Base-by-base conservation (phyloP, 2,113 vertebrate genomes). In the Ivindomyrus marchei region DNA sequence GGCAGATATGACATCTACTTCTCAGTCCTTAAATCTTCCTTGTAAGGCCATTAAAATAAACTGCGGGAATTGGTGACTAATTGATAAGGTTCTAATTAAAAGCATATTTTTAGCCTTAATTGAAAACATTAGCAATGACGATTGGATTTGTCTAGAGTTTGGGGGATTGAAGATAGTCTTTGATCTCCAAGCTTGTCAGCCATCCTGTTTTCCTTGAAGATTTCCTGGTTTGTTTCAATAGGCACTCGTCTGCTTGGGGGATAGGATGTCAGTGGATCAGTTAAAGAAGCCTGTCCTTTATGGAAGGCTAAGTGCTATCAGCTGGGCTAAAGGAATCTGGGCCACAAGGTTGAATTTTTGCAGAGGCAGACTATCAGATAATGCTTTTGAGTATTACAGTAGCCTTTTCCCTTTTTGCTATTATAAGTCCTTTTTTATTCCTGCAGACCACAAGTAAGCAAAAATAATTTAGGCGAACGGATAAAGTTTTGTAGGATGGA, bases 191-290 rank as follows among this genome's bases (percentile, higher is more conserved):
- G 91, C 94, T 95, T 95, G 95, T 96, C 95, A 95, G 92, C 95
- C 92, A 93, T 94, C 95, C 95, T 96, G 95, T 95, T 96, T 96
- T 95, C 93, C 95, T 96, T 96, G 94, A 95, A 95, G 95, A 93
- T 94, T 96, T 95, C 94, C 96, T 96, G 95, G 95, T 94, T 95
- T 95, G 96, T 94, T 96, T 96, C 95, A 96, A 94, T 92, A 95
- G 94, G 95, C 94, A 93, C 94, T 92, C 93, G 93, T 93, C 93
- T 93, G 92, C 95, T 95, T 94, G 91, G 90, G 94, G 94, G 92
- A 95, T 94, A 70, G 93, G 93, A 94, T 94, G 90, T 96, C 96
- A 96, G 96, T 96, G 95, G 95, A 96, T 96, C 95, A 95, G 94
- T 96, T 95, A 93, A 95, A 96, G 95, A 93, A 94, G 94, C 92